Evolutionary conservation across 2,113 vertebrate genomes (phyloP), one percentile per base, ranked within the genome.

Genomic region (Genyomyrus donnyi): DNA sequence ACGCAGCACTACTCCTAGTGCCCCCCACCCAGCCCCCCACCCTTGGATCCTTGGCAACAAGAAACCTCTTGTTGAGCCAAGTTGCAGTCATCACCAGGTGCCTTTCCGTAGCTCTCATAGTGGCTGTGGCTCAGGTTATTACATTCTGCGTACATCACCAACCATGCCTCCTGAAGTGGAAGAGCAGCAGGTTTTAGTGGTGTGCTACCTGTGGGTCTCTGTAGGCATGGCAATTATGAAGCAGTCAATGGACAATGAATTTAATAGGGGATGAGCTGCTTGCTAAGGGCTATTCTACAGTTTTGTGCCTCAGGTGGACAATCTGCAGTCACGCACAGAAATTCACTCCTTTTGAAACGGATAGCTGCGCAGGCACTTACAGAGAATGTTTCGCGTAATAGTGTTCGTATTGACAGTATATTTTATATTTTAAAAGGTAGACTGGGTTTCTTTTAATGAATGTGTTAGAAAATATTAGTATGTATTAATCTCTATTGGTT

Each of bases 1-100:
- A 93, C 93, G 5, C 66, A 21, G 0, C 93, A 95, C 50, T 96
- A 94, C 31, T 94, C 95, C n/a, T 95, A 93, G 89, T 13, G 35
- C 27, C 42, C 27, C 24, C 42, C 74, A 19, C 15, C 19, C 83
- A 46, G 19, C 42, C 6, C 21, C 42, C 19, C 42, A 10, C 45
- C 45, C 35, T 85, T 9, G 19, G 42, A 3, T 84, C 17, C 42
- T 84, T 46, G 39, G 45, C 80, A 84, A 45, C 21, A n/a, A 45
- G 80, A 24, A 42, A 66, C n/a, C 1, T 21, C 42, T n/a, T 85
- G 80, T 19, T 84, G 21, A 84, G 35, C 39, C 45, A 84, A 45
- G 80, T 46, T 46, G 7, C 11, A 48, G 0, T n/a, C 45, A 85
- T 45, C 24, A 48, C 83, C 45, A 6, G 45, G 45, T 85, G 45